Evolutionary conservation across 2,888 invertebrate species (phyloP).

Genomic region (Drosophila nr. perissopoda): DNA sequence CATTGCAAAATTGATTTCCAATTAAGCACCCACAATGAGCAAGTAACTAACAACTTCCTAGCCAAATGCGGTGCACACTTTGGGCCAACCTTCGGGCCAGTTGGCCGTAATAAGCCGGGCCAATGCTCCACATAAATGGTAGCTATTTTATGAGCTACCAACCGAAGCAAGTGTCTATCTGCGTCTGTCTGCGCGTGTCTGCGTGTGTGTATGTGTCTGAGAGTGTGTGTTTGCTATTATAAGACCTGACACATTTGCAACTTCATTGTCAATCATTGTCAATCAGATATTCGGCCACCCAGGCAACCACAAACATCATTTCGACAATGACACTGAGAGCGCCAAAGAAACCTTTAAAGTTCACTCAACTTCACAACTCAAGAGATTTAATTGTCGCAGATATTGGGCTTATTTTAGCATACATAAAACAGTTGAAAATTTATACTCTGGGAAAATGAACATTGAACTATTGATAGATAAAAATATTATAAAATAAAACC

Average conservation of each 20-base stretch:
- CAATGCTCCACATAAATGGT: conserved; percentile 64
- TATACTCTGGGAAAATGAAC: not conserved
- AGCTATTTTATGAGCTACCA: conserved; percentile 43
- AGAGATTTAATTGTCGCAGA: conserved; percentile 49
- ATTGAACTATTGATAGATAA: not conserved
- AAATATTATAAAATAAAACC: not conserved
- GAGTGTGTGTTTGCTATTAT: not conserved
- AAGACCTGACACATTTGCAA: conserved; percentile 55
- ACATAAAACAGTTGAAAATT: not conserved
- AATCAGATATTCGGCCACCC: conserved; percentile 66
- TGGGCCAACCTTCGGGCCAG: conserved; percentile 43
- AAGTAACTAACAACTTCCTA: conserved; percentile 48
- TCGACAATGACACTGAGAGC: conserved; percentile 66
- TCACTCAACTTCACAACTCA: conserved; percentile 65
- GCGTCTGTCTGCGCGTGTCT: not conserved
- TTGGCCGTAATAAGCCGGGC: conserved; percentile 71
- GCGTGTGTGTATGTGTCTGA: conserved; percentile 8
- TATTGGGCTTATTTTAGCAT: conserved; percentile 2
- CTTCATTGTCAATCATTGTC: conserved; percentile 75
- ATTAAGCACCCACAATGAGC: conserved; percentile 55
- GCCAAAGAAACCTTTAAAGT: conserved; percentile 64
- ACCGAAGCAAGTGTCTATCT: conserved; percentile 4
- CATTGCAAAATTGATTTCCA: conserved; percentile 40
- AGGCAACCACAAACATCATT: conserved; percentile 43
- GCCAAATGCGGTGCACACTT: conserved; percentile 41